phyloP scores from a whole-genome alignment of 2,888 invertebrate genomes.

The Oxystoma pomonae region DNA sequence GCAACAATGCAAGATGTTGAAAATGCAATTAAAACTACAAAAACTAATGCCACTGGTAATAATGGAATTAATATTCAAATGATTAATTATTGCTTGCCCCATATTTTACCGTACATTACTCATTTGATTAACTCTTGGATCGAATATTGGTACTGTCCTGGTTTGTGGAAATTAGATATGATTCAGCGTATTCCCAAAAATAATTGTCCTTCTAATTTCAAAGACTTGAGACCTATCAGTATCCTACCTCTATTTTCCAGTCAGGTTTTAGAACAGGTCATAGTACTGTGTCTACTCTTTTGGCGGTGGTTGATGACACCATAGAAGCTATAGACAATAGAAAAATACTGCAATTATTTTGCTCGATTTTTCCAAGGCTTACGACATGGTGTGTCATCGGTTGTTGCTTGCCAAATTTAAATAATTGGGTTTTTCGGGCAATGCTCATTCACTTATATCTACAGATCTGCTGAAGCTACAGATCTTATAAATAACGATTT shows the following conservation, averaged over 20 bases:
- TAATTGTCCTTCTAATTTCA: not conserved
- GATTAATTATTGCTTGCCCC: not conserved
- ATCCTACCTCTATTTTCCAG: not conserved
- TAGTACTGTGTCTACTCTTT: not conserved
- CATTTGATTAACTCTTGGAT: not conserved
- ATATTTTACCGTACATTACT: not conserved
- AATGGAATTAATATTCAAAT: not conserved
- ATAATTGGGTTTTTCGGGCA: not conserved
- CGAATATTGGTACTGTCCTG: not conserved
- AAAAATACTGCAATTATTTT: not conserved
- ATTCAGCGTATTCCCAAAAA: not conserved
- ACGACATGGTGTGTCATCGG: not conserved
- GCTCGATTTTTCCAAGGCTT: slow-evolving; percentile 4
- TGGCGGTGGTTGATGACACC: not conserved
- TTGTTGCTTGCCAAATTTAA: not conserved
- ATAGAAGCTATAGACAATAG: not conserved
- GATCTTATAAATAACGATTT: not conserved
- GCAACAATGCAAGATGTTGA: no score
- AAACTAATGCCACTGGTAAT: not conserved
- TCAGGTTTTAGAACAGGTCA: not conserved
- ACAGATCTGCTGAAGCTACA: not conserved
- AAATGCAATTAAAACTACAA: not conserved
- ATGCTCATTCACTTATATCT: not conserved
- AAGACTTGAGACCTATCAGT: not conserved
- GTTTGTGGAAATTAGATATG: not conserved